phyloP scores from a whole-genome alignment of 2,113 vertebrate genomes.

The Polypterus senegalus region DNA sequence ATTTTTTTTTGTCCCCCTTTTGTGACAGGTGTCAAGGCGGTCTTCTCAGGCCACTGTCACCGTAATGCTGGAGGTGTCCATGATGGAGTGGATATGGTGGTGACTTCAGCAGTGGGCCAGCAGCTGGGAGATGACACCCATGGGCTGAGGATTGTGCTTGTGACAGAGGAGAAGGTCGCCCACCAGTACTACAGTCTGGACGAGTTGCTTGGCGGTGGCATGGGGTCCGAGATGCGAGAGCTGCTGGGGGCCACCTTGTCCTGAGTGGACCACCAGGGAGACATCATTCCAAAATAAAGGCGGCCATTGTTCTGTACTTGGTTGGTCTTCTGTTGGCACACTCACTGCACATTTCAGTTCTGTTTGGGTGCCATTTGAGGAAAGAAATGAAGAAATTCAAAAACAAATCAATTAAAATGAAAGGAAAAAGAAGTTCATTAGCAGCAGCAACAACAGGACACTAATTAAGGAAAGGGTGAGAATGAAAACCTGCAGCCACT shows the following conservation, averaged over 20 bases:
- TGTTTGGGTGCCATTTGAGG: neutral
- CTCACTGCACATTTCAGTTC: no score
- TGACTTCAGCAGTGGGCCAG: conserved; percentile 88
- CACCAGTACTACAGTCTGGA: conserved; percentile 78
- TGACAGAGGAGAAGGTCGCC: conserved; percentile 61
- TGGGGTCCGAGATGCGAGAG: conserved; percentile 61
- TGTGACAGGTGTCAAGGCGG: conserved; percentile 67
- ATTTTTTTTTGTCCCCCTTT: conserved; percentile 7
- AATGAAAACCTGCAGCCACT: no score
- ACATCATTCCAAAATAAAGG: neutral
- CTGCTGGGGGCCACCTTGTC: conserved; percentile 28
- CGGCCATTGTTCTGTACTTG: no score
- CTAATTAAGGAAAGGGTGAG: no score
- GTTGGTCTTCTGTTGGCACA: no score
- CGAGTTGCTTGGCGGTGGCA: conserved; percentile 48
- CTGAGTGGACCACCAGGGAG: neutral
- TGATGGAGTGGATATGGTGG: conserved; percentile 76
- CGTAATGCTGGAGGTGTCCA: conserved; percentile 75
- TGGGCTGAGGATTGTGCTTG: conserved; percentile 72
- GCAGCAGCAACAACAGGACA: no score
- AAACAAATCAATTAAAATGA: neutral
- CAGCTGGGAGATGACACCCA: conserved; percentile 77
- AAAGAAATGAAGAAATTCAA: neutral
- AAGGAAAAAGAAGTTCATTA: neutral
- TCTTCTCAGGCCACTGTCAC: conserved; percentile 91